These are phyloP conservation scores for Leptinotarsa undecemlineata DNA, from an alignment of 1,140 invertebrate species.

Conservation along the genomic window DNA sequence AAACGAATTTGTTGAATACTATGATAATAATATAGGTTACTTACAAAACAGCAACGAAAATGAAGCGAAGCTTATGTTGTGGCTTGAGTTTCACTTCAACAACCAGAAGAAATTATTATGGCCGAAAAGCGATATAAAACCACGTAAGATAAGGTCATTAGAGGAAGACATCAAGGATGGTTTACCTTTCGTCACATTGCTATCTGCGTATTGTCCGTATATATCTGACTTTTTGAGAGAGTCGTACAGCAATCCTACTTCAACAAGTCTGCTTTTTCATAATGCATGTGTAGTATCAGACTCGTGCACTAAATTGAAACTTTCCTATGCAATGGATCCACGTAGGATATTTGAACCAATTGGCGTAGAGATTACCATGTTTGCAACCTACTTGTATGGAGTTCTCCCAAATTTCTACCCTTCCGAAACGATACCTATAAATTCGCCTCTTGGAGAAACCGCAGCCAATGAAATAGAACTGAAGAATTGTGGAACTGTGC, in stretches of 20 bases:
- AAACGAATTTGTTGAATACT: constrained; percentile 21
- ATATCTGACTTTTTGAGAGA: constrained; percentile 48
- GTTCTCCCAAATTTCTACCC: constrained; percentile 51
- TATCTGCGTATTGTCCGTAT: constrained; percentile 55
- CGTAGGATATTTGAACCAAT: constrained; percentile 43
- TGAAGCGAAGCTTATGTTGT: constrained; percentile 35
- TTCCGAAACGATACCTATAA: constrained; percentile 43
- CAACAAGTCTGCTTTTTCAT: constrained; percentile 49
- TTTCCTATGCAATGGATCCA: constrained; percentile 53
- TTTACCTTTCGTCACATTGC: constrained; percentile 52
- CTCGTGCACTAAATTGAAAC: constrained; percentile 54
- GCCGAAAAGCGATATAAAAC: constrained; percentile 19
- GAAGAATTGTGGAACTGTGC: constrained; percentile 34
- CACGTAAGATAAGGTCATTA: constrained; percentile 9
- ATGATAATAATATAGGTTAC: constrained; percentile 10
- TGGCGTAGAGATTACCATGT: constrained; percentile 8
- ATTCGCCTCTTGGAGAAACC: constrained; percentile 34
- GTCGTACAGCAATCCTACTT: constrained; percentile 47
- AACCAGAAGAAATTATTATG: constrained; percentile 32
- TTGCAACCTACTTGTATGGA: constrained; percentile 52
- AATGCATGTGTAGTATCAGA: constrained; percentile 52
- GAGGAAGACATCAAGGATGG: constrained; percentile 49
- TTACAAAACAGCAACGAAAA: constrained; percentile 18
- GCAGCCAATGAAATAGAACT: constrained; percentile 32
- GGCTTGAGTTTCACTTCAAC: constrained; percentile 40